Conservation (phyloP, 2,888 invertebrate genomes). For the Phania funesta region DNA sequence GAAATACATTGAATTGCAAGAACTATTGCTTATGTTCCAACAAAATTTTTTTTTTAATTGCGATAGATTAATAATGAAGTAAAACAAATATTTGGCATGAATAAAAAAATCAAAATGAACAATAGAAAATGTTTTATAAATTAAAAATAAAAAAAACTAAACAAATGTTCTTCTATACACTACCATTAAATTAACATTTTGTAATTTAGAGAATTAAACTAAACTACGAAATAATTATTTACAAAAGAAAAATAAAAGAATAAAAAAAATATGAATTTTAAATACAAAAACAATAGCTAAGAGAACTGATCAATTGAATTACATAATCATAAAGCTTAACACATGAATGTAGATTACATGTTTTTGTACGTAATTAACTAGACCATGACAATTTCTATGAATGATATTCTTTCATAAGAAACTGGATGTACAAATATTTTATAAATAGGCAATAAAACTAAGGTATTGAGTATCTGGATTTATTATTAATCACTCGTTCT, state of each 20-base stretch:
- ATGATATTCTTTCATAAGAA: conserved; percentile 23
- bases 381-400: conserved; percentile 4
- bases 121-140: background rate
- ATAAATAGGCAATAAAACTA: conserved; percentile 45
- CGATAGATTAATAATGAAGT: background rate
- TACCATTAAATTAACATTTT: conserved; percentile 9
- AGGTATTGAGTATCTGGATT: background rate
- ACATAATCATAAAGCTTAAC: no score
- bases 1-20: no score
- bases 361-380: no score
- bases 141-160: background rate
- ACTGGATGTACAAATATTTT: conserved; percentile 27
- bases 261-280: background rate
- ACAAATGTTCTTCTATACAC: background rate
- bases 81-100: background rate
- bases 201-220: background rate
- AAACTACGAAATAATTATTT: conserved; percentile 10
- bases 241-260: background rate
- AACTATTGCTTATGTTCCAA: no score
- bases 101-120: background rate
- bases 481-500: conserved; percentile 74
- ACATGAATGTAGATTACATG: no score
- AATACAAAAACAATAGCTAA: background rate
- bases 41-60: no score
- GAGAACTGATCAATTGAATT: conserved; percentile 5